phyloP scores from a whole-genome alignment of 1,140 invertebrate genomes.

The Pinna nobilis region DNA sequence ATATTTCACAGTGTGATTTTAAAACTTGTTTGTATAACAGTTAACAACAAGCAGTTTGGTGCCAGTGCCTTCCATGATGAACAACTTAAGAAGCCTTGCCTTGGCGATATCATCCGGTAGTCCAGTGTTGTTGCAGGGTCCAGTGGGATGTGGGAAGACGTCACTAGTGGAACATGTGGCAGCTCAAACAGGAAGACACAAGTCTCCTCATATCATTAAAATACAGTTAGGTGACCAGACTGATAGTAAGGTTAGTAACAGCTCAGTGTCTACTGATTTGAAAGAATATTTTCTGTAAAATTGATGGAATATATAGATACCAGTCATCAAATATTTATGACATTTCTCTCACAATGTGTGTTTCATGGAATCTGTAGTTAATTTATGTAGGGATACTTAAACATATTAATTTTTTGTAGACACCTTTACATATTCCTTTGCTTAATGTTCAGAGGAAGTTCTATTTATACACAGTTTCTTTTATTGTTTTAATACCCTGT shows the following conservation, averaged over 20 bases:
- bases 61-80: slow-evolving; percentile 65
- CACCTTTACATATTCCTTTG: too few relatives aligned
- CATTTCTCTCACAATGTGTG: neutral
- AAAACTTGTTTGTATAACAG: neutral
- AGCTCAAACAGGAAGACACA: slow-evolving; percentile 81
- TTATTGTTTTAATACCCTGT: too few relatives aligned
- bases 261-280: too few relatives aligned
- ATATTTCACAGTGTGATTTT: neutral
- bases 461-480: too few relatives aligned
- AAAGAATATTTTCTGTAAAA: too few relatives aligned
- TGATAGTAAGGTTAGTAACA: slow-evolving; percentile 85
- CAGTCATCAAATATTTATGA: too few relatives aligned
- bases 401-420: too few relatives aligned
- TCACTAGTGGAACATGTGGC: slow-evolving; percentile 92
- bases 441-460: too few relatives aligned
- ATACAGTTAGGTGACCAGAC: slow-evolving; percentile 98
- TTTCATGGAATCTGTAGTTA: too few relatives aligned
- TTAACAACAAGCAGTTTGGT: slow-evolving; percentile 51
- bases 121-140: slow-evolving; percentile 90
- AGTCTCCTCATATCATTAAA: slow-evolving; percentile 79
- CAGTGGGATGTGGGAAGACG: slow-evolving; percentile 97
- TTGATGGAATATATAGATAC: neutral
- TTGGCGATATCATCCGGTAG: slow-evolving; percentile 66
- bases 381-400: too few relatives aligned
- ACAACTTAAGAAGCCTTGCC: slow-evolving; percentile 66